These are phyloP conservation scores for Tanaodytes sp. DNA, from an alignment of 2,888 invertebrate species.

Conservation along the genomic window DNA sequence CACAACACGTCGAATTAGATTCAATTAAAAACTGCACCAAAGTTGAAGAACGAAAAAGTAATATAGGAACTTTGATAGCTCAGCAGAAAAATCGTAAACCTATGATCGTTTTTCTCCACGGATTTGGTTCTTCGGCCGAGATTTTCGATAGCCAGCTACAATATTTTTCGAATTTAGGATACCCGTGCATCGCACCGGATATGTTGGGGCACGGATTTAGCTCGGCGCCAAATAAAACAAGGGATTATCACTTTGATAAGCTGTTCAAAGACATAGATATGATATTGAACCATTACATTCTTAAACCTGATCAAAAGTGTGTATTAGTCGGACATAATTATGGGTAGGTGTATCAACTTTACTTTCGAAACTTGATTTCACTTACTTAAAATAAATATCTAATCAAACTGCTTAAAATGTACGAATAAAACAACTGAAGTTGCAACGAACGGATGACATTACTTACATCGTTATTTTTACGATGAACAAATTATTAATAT, in stretches of 20 bases:
- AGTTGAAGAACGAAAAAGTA: constrained; percentile 32
- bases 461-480: constrained; percentile 1
- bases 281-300: constrained; percentile 78
- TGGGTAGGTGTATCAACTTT: constrained; percentile 75
- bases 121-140: constrained; percentile 79
- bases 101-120: constrained; percentile 78
- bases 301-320: constrained; percentile 75
- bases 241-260: constrained; percentile 77
- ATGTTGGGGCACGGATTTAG: constrained; percentile 81
- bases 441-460: too few species aligned
- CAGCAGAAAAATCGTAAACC: constrained; percentile 72
- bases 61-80: constrained; percentile 56
- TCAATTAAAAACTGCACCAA: constrained; percentile 56
- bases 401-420: too few species aligned
- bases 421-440: too few species aligned
- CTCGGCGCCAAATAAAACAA: constrained; percentile 75
- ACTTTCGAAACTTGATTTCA: neutral
- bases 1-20: constrained; percentile 57
- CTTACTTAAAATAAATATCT: too few species aligned
- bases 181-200: constrained; percentile 80
- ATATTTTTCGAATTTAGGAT: constrained; percentile 76
- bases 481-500: constrained; percentile 13
- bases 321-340: constrained; percentile 81
- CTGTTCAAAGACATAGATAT: constrained; percentile 76
- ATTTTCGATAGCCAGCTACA: constrained; percentile 77